Evolutionary conservation across 1,140 invertebrate species (phyloP).

Genomic region (Venustaconcha ellipsiformis): DNA sequence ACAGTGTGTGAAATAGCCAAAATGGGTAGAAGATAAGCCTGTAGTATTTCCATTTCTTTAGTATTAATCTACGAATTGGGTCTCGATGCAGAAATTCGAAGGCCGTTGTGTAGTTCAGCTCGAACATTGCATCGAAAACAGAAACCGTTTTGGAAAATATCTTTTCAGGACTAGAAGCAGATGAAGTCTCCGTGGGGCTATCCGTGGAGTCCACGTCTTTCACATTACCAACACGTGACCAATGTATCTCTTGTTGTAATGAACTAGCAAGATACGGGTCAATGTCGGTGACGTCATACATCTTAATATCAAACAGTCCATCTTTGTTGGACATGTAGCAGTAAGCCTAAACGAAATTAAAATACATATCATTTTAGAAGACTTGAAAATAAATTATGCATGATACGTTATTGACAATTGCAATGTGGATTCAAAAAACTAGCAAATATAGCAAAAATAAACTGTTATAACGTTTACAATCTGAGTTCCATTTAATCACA

Average conservation of each 20-base stretch:
- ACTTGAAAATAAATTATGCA: conserved; percentile 31
- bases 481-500: too few relatives aligned
- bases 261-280: conserved; percentile 22
- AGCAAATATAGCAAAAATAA: too few relatives aligned
- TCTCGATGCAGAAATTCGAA: conserved; percentile 34
- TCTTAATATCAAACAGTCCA: conserved; percentile 45
- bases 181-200: background rate
- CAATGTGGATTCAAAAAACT: too few relatives aligned
- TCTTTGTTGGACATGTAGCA: conserved; percentile 22
- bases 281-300: conserved; percentile 47
- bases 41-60: conserved; percentile 37
- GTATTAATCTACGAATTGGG: conserved; percentile 31
- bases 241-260: background rate
- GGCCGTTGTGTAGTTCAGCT: conserved; percentile 17
- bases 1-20: conserved; percentile 32
- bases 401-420: background rate
- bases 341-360: conserved; percentile 18
- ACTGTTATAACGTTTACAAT: too few relatives aligned
- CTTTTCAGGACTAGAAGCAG: background rate
- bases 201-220: background rate
- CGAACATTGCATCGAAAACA: conserved; percentile 37
- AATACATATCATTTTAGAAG: background rate
- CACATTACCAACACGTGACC: background rate
- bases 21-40: conserved; percentile 22
- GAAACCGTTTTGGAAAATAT: conserved; percentile 16